Conservation (phyloP, 2,888 invertebrate genomes). For the Morpho achilles region DNA sequence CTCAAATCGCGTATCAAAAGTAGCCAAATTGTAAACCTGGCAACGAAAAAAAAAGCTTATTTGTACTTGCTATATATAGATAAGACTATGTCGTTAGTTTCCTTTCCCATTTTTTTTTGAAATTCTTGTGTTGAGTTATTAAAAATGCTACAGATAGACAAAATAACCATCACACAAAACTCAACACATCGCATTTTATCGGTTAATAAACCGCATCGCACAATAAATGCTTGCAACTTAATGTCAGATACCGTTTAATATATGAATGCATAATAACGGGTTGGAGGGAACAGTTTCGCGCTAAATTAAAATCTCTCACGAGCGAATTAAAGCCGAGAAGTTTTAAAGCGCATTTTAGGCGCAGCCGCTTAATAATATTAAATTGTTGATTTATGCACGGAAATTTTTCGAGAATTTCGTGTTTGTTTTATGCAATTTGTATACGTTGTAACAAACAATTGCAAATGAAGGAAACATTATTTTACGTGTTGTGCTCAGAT, state of each 20-base stretch:
- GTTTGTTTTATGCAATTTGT: constrained; percentile 30
- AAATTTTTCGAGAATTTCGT: constrained; percentile 40
- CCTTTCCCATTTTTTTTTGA: too few species aligned
- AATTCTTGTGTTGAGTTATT: too few species aligned
- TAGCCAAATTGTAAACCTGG: too few species aligned
- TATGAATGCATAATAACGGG: constrained; percentile 65
- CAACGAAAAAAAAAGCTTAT: too few species aligned
- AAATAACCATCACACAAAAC: too few species aligned
- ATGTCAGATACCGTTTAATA: constrained; percentile 50
- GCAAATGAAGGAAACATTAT: constrained; percentile 1
- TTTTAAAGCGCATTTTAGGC: constrained; percentile 64
- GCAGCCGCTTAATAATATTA: constrained; percentile 64
- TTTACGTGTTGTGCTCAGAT: not conserved
- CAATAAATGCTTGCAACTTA: constrained; percentile 20
- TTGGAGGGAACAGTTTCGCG: constrained; percentile 59
- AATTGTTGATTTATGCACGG: constrained; percentile 66
- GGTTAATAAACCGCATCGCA: constrained; percentile 16
- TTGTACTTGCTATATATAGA: too few species aligned
- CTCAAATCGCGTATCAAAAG: too few species aligned
- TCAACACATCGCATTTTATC: not conserved
- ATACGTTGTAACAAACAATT: constrained; percentile 21
- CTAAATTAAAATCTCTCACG: constrained; percentile 66
- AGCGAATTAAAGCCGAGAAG: constrained; percentile 62
- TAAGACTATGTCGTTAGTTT: too few species aligned
- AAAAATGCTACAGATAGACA: too few species aligned